Evolutionary conservation across 2,113 vertebrate genomes (phyloP).

Genomic region (Redunca redunca): DNA sequence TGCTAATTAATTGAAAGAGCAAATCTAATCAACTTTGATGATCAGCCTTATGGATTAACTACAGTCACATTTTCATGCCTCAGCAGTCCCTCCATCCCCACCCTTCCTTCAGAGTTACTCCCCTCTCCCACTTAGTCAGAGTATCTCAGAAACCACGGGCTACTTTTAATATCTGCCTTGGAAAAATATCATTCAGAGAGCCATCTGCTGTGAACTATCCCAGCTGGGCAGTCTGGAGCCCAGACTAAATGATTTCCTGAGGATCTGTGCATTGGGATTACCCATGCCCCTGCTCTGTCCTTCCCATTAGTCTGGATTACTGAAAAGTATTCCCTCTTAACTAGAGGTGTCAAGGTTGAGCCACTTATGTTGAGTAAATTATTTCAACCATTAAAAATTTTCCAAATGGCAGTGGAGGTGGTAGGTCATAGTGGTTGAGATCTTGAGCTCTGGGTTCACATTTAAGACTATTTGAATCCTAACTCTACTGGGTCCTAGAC

Average conservation of each 20-base stretch:
- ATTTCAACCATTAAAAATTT: not conserved
- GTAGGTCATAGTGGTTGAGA: not conserved
- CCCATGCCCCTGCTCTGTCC: not conserved
- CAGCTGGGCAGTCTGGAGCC: not conserved
- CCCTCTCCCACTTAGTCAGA: not conserved
- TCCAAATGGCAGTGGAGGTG: not conserved
- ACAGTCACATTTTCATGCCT: not conserved
- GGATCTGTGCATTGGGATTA: not conserved
- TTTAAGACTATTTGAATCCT: not conserved
- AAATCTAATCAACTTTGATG: not conserved
- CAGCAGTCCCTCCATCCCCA: not conserved
- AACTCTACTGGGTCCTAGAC: not conserved
- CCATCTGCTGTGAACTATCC: not conserved
- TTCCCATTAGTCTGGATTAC: not conserved
- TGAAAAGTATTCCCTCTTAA: not conserved
- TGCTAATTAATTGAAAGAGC: constrained; percentile 33
- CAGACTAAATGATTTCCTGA: not conserved
- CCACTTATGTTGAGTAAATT: not conserved
- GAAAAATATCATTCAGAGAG: not conserved
- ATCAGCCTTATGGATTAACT: not conserved
- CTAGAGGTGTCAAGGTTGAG: not conserved
- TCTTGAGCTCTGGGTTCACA: not conserved
- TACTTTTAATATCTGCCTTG: constrained; percentile 12
- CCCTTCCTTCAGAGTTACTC: not conserved
- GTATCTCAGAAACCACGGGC: not conserved